Evolutionary conservation across 30 jellyfish, hydroid and myxozoan genomes (phyloP).

Genomic region (Hydractinia symbiolongicarpus): DNA sequence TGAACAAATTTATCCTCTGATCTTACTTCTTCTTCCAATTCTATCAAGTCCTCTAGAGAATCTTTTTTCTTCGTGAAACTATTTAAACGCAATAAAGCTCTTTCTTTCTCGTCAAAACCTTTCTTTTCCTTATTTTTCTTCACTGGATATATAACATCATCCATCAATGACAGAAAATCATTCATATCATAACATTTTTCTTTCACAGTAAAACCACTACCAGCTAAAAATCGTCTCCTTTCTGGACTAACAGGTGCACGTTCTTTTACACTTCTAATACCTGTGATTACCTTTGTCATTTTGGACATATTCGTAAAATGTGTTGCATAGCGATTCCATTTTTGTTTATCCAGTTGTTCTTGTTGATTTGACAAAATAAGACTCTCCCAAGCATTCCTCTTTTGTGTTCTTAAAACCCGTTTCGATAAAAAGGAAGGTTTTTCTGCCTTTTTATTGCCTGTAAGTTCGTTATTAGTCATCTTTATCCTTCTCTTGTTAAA

Average conservation of each 20-base stretch:
- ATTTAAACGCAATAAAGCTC: background rate
- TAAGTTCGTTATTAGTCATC: too few species aligned
- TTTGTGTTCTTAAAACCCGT: background rate
- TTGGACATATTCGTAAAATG: background rate
- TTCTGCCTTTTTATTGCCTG: background rate
- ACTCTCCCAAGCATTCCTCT: constrained; percentile 4
- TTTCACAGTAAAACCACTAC: background rate
- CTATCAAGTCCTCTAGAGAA: background rate
- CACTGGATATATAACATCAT: background rate
- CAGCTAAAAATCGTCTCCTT: background rate
- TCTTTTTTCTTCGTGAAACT: background rate
- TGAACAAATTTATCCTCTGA: background rate
- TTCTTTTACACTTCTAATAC: background rate
- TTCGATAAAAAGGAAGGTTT: constrained; percentile 2
- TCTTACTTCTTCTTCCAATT: background rate
- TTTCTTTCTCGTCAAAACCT: background rate
- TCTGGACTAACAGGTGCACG: constrained; percentile 7
- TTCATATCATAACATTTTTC: background rate
- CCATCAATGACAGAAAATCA: background rate
- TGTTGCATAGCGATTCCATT: background rate
- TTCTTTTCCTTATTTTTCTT: background rate
- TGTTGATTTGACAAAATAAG: background rate
- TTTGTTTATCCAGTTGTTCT: background rate
- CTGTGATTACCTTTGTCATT: background rate
- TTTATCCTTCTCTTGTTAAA: too few species aligned